Evolutionary conservation across 2,113 vertebrate genomes (phyloP), one percentile per base, ranked within the genome.

Genomic region (Chionodraco myersi): DNA sequence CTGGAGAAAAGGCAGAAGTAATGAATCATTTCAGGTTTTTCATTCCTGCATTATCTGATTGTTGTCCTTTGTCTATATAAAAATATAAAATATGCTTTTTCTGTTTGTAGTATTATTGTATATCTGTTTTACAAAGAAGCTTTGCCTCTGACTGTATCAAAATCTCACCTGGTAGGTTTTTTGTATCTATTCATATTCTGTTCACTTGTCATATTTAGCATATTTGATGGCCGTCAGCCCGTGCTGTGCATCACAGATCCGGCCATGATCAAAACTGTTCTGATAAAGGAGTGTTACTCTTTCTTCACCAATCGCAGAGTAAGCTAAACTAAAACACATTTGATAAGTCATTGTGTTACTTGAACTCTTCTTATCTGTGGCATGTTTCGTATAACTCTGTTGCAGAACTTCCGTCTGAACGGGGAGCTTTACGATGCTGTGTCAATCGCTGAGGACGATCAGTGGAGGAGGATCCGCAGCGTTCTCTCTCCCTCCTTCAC

Each of bases 401-500:
- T 41, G 0, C 51, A 91, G 91, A 91, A 92, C 68, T 83, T 85
- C 51, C 59, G 58, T 52, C 89, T 96, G 62, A 75, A 18, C 0
- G 96, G 96, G 0, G 10, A 59, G 0, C 62, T 97, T 84, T 79
- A 0, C 0, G 51, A 86, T 0, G 92, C 96, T 0, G 0, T 97
- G 26, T 75, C 88, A 0, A 0, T 95, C 5, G 90, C 94, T n/a
- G 84, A 95, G 6, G 94, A 97, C 2, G 96, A 97, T 0, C 80
- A 96, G 0, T 98, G 97, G 96, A 97, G 77, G 83, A 94, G 94
- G 87, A 83, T 97, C 16, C 92, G 96, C 0, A 90, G 94, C 0
- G 59, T 96, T 75, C 93, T 97, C 14, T 96, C 96, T 6, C 97
- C 96, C 44, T 92, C 94, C 23, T 97, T 98, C 91, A 96, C 96